phyloP scores from a whole-genome alignment of 1,140 invertebrate species.

The Temnothorax nylanderi region DNA sequence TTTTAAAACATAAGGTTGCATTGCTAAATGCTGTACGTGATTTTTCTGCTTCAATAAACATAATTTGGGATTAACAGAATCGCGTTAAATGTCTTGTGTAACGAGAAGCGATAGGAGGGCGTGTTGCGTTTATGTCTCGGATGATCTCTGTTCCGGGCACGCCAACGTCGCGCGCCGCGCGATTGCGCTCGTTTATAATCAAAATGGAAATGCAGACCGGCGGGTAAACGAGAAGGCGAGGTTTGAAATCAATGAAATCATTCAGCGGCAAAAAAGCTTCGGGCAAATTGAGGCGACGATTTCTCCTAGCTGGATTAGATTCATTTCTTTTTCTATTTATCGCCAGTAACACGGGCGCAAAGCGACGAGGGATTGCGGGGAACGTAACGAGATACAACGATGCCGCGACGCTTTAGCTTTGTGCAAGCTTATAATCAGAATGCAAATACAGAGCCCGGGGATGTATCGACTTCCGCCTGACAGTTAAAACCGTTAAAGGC shows the following conservation, averaged over 20 bases:
- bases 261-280: not conserved
- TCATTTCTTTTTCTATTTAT: constrained; percentile 28
- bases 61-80: constrained; percentile 2
- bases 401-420: constrained; percentile 42
- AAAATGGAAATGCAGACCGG: constrained; percentile 30
- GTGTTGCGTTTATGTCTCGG: constrained; percentile 23
- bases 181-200: constrained; percentile 34
- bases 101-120: constrained; percentile 4
- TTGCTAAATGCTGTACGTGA: not conserved
- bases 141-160: not conserved
- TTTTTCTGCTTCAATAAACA: not conserved
- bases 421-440: constrained; percentile 55
- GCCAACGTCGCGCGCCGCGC: not conserved
- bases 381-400: constrained; percentile 13
- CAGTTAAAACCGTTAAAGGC: constrained; percentile 52
- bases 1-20: not conserved
- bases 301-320: constrained; percentile 5
- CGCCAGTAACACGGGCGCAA: not conserved
- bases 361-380: not conserved
- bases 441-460: constrained; percentile 53
- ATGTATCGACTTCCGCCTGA: constrained; percentile 42
- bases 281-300: constrained; percentile 19
- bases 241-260: constrained; percentile 43
- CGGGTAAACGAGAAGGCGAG: constrained; percentile 34
- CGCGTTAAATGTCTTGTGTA: not conserved